phyloP scores from a whole-genome alignment of 2,797 vertebrate genomes.

The Macroramphosus scolopax region DNA sequence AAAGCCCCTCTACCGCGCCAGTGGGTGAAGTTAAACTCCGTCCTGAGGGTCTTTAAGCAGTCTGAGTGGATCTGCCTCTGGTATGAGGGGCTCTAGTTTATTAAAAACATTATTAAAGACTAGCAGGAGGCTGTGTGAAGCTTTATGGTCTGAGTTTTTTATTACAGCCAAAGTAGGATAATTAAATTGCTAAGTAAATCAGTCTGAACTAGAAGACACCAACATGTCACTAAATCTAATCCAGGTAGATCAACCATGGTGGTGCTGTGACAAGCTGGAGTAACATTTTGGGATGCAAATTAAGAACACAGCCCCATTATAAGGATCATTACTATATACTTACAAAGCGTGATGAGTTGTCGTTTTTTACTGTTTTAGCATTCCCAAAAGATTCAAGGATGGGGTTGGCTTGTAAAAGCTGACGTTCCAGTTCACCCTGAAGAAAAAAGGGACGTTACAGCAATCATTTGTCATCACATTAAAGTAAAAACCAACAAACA shows the following conservation, averaged over 20 bases:
- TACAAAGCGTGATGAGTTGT: slow-evolving; percentile 99
- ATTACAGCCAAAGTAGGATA: too few relatives aligned
- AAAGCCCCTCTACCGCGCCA: too few relatives aligned
- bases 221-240: slow-evolving; percentile 16
- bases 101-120: too few relatives aligned
- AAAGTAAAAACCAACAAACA: slow-evolving; percentile 8
- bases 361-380: slow-evolving; percentile 98
- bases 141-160: too few relatives aligned
- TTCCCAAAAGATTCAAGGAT: slow-evolving; percentile 98
- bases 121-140: too few relatives aligned
- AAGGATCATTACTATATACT: too few relatives aligned
- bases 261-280: not conserved
- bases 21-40: too few relatives aligned
- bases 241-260: slow-evolving; percentile 1
- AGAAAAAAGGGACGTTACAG: slow-evolving; percentile 17
- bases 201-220: too few relatives aligned
- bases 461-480: slow-evolving; percentile 5
- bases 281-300: slow-evolving; percentile 2
- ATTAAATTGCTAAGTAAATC: too few relatives aligned
- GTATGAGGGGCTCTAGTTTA: too few relatives aligned
- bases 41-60: too few relatives aligned
- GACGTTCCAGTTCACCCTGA: slow-evolving; percentile 95
- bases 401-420: slow-evolving; percentile 97
- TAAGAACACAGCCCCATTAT: not conserved
- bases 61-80: too few relatives aligned